Conservation (phyloP, 1,140 invertebrate genomes). For the Aradophagus sp. region DNA sequence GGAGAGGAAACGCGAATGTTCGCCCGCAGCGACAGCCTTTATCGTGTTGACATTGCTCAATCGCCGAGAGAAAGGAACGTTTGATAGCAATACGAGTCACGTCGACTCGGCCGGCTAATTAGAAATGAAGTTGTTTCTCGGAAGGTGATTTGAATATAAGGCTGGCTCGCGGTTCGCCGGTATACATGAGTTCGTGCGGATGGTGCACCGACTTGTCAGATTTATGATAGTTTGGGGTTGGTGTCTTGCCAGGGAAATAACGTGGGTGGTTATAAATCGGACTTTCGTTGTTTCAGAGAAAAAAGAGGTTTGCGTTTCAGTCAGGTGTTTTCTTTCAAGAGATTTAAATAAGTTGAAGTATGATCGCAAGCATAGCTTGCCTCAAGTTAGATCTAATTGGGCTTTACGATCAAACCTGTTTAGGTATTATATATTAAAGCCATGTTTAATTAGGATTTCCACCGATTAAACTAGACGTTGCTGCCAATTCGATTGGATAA, state of each 20-base stretch:
- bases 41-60: slow-evolving; percentile 51
- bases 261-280: slow-evolving; percentile 16
- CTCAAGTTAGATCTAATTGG: slow-evolving; percentile 21
- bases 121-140: slow-evolving; percentile 36
- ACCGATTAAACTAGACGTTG: slow-evolving; percentile 8
- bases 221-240: slow-evolving; percentile 12
- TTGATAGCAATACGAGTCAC: slow-evolving; percentile 18
- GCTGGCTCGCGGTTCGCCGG: background rate
- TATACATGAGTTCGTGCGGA: no score
- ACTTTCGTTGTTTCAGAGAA: no score
- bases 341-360: slow-evolving; percentile 21
- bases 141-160: no score
- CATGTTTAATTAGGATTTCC: slow-evolving; percentile 26
- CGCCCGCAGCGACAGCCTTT: slow-evolving; percentile 30
- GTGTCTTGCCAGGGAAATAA: no score
- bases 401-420: slow-evolving; percentile 9
- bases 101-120: slow-evolving; percentile 19
- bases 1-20: slow-evolving; percentile 33
- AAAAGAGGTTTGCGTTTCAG: slow-evolving; percentile 16
- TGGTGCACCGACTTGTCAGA: slow-evolving; percentile 2
- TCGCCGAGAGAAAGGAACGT: slow-evolving; percentile 30
- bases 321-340: slow-evolving; percentile 19
- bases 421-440: slow-evolving; percentile 9
- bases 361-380: slow-evolving; percentile 2
- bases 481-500: background rate